Percentiles rank a stretch among this genome's conserved stretches.
Evolutionary conservation across 2,797 vertebrate genomes (phyloP).

Genomic region (Danio aesculapii): DNA sequence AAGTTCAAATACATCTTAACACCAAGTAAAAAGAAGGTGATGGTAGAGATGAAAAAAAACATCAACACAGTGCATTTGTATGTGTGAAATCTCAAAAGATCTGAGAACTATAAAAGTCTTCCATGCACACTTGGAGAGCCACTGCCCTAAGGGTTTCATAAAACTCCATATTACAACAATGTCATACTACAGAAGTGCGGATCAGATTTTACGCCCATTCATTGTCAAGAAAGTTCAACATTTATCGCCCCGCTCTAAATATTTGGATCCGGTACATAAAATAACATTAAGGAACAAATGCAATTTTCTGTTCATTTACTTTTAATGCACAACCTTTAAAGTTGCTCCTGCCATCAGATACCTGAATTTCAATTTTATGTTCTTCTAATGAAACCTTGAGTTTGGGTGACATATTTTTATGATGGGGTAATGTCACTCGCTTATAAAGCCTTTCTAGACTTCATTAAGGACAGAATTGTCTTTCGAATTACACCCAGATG

Average conservation of each 20-base stretch:
- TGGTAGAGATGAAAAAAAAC: not conserved
- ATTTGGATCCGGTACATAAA: conserved; percentile 29
- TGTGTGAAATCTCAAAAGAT: not conserved
- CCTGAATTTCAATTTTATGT: conserved; percentile 18
- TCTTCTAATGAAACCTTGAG: conserved; percentile 28
- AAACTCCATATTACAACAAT: not conserved
- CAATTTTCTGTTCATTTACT: conserved; percentile 45
- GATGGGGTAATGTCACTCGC: conserved; percentile 1
- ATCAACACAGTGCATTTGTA: not conserved
- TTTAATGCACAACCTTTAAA: conserved; percentile 49
- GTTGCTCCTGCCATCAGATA: not conserved
- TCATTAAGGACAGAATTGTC: not conserved
- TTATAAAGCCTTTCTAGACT: not conserved
- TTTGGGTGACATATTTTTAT: conserved; percentile 45
- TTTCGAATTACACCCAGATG: conserved; percentile 31
- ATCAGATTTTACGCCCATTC: conserved; percentile 23
- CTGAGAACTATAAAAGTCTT: not conserved
- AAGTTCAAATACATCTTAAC: no score
- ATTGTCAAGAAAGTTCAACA: conserved; percentile 37
- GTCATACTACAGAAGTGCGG: not conserved
- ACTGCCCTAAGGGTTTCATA: conserved; percentile 25
- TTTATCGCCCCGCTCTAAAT: conserved; percentile 18
- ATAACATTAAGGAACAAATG: conserved; percentile 29
- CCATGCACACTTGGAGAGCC: not conserved
- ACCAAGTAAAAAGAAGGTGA: no score